Conservation (phyloP, 1,140 invertebrate species). For the Colletes gigas region DNA sequence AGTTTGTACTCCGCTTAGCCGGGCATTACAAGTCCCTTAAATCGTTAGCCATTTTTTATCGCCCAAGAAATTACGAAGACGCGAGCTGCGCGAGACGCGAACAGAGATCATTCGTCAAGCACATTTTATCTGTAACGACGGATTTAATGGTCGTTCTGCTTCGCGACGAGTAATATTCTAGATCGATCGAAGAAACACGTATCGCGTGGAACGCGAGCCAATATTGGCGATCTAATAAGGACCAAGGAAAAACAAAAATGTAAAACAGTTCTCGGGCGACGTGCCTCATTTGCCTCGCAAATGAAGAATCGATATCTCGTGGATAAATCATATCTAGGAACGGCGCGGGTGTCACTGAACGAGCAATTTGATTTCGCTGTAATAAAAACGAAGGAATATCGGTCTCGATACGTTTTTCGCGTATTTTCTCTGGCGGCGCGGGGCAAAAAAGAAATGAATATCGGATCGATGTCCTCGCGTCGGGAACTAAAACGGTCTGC, state of each 20-base stretch:
- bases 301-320: constrained; percentile 51
- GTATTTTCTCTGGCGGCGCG: not conserved
- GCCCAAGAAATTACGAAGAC: not conserved
- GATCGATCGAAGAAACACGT: not conserved
- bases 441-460: not conserved
- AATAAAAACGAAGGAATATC: not conserved
- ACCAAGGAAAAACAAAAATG: not conserved
- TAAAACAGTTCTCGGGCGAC: not conserved
- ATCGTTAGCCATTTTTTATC: not conserved
- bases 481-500: not conserved
- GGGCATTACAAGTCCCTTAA: not conserved
- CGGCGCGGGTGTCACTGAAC: constrained; percentile 1
- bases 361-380: constrained; percentile 23
- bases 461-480: not conserved
- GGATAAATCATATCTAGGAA: constrained; percentile 47
- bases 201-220: not conserved
- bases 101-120: not conserved
- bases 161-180: not conserved
- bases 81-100: not conserved
- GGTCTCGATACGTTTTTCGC: not conserved
- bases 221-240: constrained; percentile 3
- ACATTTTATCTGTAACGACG: not conserved
- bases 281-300: constrained; percentile 51
- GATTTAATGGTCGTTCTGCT: not conserved
- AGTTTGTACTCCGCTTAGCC: not conserved